These are phyloP conservation scores for Ormyrus rosae DNA, from an alignment of 2,888 invertebrate species.

Conservation along the genomic window DNA sequence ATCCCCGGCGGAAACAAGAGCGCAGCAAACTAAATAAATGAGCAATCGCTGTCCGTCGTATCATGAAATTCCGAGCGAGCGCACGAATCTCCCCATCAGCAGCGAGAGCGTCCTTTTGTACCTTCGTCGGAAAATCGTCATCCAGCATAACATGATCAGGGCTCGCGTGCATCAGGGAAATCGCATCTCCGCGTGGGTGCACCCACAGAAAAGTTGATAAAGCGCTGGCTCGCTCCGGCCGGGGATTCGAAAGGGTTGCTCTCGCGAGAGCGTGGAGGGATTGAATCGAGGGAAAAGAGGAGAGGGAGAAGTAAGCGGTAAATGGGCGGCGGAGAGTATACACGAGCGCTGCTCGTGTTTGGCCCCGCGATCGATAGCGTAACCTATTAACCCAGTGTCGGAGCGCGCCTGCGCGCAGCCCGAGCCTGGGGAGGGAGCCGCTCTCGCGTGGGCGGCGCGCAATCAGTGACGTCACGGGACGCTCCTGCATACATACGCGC, in stretches of 20 bases:
- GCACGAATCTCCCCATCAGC: no score
- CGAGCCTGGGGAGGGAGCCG: constrained; percentile 62
- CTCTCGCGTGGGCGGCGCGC: constrained; percentile 4
- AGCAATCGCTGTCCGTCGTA: no score
- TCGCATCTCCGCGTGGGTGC: neutral
- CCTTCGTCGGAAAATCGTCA: no score
- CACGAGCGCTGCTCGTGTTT: neutral
- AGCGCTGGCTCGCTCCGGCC: neutral
- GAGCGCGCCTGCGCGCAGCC: constrained; percentile 58
- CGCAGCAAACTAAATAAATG: no score
- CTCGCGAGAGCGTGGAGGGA: neutral
- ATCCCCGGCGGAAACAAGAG: no score
- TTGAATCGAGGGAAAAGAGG: constrained; percentile 6
- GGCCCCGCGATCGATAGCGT: constrained; percentile 70
- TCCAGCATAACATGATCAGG: no score
- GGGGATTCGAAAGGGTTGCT: neutral
- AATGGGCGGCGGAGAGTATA: constrained; percentile 11
- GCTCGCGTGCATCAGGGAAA: no score
- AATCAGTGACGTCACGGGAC: constrained; percentile 67
- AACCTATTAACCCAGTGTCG: constrained; percentile 74
- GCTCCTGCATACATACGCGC: constrained; percentile 26
- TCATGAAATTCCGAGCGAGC: no score
- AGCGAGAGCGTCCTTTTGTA: no score
- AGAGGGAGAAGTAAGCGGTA: neutral
- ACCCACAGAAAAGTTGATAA: neutral